phyloP scores from a whole-genome alignment of 2,113 vertebrate species.

The Melanerpes aurifrons region DNA sequence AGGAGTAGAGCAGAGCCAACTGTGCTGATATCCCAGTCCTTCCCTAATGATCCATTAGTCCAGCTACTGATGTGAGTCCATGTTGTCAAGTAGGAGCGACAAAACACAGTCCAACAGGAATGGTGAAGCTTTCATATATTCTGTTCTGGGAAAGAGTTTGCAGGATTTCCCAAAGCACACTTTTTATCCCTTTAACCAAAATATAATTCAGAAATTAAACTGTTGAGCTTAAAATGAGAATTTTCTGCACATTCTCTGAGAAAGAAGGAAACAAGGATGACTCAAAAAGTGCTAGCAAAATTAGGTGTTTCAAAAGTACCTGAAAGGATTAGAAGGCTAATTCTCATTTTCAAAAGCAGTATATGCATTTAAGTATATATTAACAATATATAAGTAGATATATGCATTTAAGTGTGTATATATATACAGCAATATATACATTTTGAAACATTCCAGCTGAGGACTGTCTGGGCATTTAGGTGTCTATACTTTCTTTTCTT shows the following conservation, averaged over 20 bases:
- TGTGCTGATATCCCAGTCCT: background rate
- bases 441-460: background rate
- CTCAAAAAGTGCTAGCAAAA: background rate
- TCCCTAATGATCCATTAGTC: conserved; percentile 31
- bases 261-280: background rate
- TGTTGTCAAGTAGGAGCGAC: conserved; percentile 7
- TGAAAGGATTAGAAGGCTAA: background rate
- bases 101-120: background rate
- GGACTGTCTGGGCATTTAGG: background rate
- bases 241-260: background rate
- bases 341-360: background rate
- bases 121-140: background rate
- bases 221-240: background rate
- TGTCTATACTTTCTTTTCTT: background rate
- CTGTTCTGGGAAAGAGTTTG: background rate
- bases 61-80: background rate
- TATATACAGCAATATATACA: background rate
- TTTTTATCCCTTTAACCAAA: background rate
- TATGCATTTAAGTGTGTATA: background rate
- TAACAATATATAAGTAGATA: too few relatives aligned
- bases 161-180: background rate
- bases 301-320: background rate
- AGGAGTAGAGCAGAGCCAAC: conserved; percentile 10
- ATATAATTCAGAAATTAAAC: background rate
- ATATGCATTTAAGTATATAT: background rate